These are phyloP conservation scores for Microctenopoma steveboyesi DNA, from an alignment of 2,797 vertebrate species.

Conservation along the genomic window DNA sequence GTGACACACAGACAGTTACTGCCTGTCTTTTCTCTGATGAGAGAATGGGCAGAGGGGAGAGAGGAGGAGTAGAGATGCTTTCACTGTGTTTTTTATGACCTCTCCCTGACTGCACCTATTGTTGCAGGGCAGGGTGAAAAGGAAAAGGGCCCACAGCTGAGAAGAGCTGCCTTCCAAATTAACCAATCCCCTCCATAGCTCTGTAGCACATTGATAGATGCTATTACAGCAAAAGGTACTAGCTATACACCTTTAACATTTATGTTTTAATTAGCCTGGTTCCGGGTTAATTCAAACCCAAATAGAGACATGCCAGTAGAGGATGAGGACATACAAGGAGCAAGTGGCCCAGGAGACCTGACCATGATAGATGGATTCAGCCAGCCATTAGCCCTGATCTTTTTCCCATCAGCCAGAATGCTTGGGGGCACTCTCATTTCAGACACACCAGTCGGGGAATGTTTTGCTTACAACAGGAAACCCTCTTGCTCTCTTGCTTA, in stretches of 20 bases:
- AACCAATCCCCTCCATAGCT: slow-evolving; percentile 56
- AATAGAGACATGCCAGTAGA: slow-evolving; percentile 45
- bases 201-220: slow-evolving; percentile 51
- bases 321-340: slow-evolving; percentile 66
- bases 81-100: slow-evolving; percentile 84
- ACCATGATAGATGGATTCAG: slow-evolving; percentile 76
- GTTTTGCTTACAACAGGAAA: slow-evolving; percentile 72
- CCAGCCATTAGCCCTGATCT: slow-evolving; percentile 72
- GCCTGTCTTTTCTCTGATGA: slow-evolving; percentile 78
- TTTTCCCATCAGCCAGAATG: slow-evolving; percentile 72
- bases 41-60: slow-evolving; percentile 81
- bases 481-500: slow-evolving; percentile 51
- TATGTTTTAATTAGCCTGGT: slow-evolving; percentile 50
- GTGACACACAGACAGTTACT: slow-evolving; percentile 82
- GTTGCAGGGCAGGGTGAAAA: slow-evolving; percentile 76
- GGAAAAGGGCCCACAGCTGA: slow-evolving; percentile 79
- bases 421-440: slow-evolving; percentile 66
- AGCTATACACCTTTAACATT: slow-evolving; percentile 49
- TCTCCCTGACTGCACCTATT: slow-evolving; percentile 84
- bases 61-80: slow-evolving; percentile 83
- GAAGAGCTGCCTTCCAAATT: slow-evolving; percentile 70
- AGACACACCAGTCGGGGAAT: slow-evolving; percentile 65
- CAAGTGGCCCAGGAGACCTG: slow-evolving; percentile 69
- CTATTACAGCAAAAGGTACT: slow-evolving; percentile 41
- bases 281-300: slow-evolving; percentile 45